Evolutionary conservation across 2,888 invertebrate species (phyloP).

Genomic region (Noctua fimbriata): DNA sequence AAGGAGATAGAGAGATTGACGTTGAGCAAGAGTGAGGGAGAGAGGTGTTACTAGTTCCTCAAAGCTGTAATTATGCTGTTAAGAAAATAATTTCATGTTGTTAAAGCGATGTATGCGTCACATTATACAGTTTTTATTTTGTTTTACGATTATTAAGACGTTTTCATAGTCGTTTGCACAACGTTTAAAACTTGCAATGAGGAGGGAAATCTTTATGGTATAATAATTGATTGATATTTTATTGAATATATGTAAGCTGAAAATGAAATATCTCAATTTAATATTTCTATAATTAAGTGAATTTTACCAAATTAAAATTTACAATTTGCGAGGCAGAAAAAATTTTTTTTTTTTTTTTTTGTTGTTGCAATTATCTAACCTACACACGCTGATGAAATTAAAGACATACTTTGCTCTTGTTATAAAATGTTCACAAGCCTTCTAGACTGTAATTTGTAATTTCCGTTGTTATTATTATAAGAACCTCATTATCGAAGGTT

Average conservation of each 20-base stretch:
- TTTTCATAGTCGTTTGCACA: conserved; percentile 65
- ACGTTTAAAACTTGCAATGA: conserved; percentile 29
- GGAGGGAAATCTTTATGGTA: conserved; percentile 9
- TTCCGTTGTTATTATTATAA: conserved; percentile 35
- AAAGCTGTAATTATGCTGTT: conserved; percentile 85
- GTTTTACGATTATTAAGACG: conserved; percentile 74
- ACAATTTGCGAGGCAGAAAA: background rate
- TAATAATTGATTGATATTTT: conserved; percentile 24
- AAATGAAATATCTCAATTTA: background rate
- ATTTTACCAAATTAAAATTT: background rate
- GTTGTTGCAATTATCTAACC: background rate
- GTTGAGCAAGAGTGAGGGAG: conserved; percentile 67
- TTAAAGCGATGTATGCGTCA: conserved; percentile 80
- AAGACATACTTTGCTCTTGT: background rate
- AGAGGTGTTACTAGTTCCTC: conserved; percentile 73
- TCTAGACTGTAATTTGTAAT: conserved; percentile 40
- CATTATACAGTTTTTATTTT: conserved; percentile 74
- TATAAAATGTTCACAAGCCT: conserved; percentile 29
- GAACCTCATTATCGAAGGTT: conserved; percentile 51
- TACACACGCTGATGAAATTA: conserved; percentile 21
- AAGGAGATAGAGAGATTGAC: conserved; percentile 67
- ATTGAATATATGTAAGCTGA: background rate
- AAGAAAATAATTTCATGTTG: conserved; percentile 83
- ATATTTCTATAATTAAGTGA: background rate
- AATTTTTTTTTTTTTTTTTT: background rate